These are phyloP conservation scores for Eristalis pertinax DNA, from an alignment of 2,888 invertebrate species.

Conservation along the genomic window DNA sequence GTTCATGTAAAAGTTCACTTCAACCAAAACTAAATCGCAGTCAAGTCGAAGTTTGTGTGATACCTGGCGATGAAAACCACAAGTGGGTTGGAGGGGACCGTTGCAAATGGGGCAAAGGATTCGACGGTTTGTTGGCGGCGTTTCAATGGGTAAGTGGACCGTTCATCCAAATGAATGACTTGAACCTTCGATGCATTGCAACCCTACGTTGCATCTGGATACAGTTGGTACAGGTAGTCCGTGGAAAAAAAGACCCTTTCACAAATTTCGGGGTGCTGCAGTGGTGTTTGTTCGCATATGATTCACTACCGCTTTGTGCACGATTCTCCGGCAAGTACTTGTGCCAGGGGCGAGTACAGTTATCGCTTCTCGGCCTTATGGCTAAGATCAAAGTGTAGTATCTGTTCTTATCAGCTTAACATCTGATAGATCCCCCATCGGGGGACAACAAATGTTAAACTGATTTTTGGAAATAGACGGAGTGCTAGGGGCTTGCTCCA, in stretches of 20 bases:
- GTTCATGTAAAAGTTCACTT: not conserved
- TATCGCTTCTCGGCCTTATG: conserved; percentile 83
- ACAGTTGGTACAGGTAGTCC: no score
- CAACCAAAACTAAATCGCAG: not conserved
- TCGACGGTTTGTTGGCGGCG: not conserved
- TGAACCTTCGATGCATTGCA: no score
- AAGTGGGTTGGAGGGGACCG: not conserved
- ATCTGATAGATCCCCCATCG: conserved; percentile 85
- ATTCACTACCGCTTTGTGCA: conserved; percentile 4
- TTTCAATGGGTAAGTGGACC: no score
- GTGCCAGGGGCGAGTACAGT: not conserved
- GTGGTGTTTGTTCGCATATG: not conserved
- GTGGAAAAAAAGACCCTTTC: not conserved
- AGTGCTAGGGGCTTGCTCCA: conserved; percentile 85
- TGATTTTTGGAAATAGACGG: conserved; percentile 83
- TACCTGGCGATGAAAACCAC: not conserved
- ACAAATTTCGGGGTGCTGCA: no score
- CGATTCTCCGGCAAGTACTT: not conserved
- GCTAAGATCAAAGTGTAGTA: conserved; percentile 86
- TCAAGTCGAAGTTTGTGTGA: not conserved
- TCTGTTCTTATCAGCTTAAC: conserved; percentile 88
- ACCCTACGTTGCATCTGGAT: no score
- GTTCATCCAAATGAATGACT: no score
- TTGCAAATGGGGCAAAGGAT: not conserved
- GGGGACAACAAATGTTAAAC: conserved; percentile 84